Percentiles rank a stretch among this genome's conserved stretches.
Conservation (phyloP, 2,888 invertebrate genomes). For the Dolichomitus sp. region DNA sequence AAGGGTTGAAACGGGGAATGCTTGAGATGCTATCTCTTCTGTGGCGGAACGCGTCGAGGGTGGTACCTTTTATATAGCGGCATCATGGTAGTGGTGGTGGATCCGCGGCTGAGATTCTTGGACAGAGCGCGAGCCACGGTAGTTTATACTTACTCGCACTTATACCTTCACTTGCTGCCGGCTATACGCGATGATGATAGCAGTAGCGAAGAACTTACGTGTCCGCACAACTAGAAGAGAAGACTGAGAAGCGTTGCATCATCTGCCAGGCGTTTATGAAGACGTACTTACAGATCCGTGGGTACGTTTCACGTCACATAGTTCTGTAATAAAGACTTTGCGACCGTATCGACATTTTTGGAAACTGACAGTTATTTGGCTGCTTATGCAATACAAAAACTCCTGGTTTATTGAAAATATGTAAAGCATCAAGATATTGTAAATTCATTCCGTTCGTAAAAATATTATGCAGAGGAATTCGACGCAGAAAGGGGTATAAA, state of each 20-base stretch:
- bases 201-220: slow-evolving; percentile 77
- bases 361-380: background rate
- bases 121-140: slow-evolving; percentile 75
- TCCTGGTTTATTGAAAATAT: background rate
- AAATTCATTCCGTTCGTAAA: no score
- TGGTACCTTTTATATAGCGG: slow-evolving; percentile 33
- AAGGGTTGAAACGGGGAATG: slow-evolving; percentile 65
- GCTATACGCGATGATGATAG: slow-evolving; percentile 80
- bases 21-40: slow-evolving; percentile 78
- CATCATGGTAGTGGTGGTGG: slow-evolving; percentile 42
- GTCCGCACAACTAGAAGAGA: slow-evolving; percentile 61
- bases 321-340: slow-evolving; percentile 30
- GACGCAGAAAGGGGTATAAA: no score
- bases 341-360: background rate
- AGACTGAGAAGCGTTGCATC: slow-evolving; percentile 60
- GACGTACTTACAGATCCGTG: slow-evolving; percentile 74
- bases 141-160: slow-evolving; percentile 81
- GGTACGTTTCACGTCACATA: slow-evolving; percentile 38
- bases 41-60: slow-evolving; percentile 72
- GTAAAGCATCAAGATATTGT: no score
- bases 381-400: background rate
- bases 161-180: slow-evolving; percentile 74
- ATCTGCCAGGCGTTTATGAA: slow-evolving; percentile 77
- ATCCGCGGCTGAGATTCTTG: slow-evolving; percentile 71
- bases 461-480: no score